Percentiles rank a stretch among this genome's conserved stretches.
These are phyloP conservation scores for Macrophya alboannulata DNA, from an alignment of 2,888 invertebrate genomes.

Conservation along the genomic window DNA sequence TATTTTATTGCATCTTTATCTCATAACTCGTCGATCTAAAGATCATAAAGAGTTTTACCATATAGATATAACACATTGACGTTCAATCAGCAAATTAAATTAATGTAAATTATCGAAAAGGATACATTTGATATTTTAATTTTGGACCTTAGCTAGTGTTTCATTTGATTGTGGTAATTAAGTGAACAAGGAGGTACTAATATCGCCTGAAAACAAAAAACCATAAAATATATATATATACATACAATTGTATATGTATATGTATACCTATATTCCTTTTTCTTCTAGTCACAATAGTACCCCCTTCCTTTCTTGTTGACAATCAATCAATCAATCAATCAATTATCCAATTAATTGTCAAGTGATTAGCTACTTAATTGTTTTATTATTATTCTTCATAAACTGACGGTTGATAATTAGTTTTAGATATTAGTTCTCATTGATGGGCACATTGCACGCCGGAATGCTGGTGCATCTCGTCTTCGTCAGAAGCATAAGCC, in stretches of 20 bases:
- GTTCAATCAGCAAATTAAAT: constrained; percentile 13
- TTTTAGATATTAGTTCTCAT: constrained; percentile 79
- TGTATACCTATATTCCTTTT: not conserved
- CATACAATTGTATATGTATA: not conserved
- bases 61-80: not conserved
- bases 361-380: constrained; percentile 45
- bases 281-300: not conserved
- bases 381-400: constrained; percentile 43
- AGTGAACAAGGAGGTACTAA: constrained; percentile 16
- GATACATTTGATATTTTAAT: not conserved
- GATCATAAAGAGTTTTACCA: not conserved
- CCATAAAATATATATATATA: not conserved
- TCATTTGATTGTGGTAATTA: constrained; percentile 33
- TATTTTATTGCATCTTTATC: not conserved
- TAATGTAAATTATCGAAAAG: constrained; percentile 15
- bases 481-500: constrained; percentile 87
- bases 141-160: constrained; percentile 4
- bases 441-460: constrained; percentile 92
- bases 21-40: not conserved
- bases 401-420: constrained; percentile 51
- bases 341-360: constrained; percentile 24
- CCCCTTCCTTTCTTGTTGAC: constrained; percentile 7
- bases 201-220: not conserved
- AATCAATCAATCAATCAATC: not conserved
- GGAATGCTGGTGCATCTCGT: constrained; percentile 82